Evolutionary conservation across 2,888 invertebrate species (phyloP).

Genomic region (Lasioglossum lativentre): DNA sequence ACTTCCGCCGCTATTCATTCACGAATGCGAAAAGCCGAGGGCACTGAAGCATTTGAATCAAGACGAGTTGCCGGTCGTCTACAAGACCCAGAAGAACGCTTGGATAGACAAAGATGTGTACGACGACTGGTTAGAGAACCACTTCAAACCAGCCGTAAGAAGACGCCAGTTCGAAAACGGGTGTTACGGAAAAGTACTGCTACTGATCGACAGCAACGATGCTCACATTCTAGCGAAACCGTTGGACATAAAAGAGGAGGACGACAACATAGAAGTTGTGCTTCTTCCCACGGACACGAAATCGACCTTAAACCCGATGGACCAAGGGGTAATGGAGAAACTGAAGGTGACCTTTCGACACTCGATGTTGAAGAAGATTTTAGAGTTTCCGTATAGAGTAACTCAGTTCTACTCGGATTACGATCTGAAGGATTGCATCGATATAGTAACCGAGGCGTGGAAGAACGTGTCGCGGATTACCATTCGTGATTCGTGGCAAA

Average conservation of each 20-base stretch:
- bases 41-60: constrained; percentile 3
- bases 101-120: not conserved
- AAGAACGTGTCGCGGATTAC: not conserved
- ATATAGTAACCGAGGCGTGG: constrained; percentile 11
- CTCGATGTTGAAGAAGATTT: constrained; percentile 1
- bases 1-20: not conserved
- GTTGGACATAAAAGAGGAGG: not conserved
- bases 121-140: constrained; percentile 12
- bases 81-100: not conserved
- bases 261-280: not conserved
- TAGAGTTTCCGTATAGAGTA: not conserved
- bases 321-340: not conserved
- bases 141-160: constrained; percentile 12
- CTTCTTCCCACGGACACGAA: not conserved
- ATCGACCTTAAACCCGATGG: constrained; percentile 12
- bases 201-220: not conserved
- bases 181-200: not conserved
- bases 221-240: constrained; percentile 5
- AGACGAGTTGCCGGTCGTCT: not conserved
- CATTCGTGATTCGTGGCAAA: constrained; percentile 6
- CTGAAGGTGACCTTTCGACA: not conserved
- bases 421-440: constrained; percentile 10
- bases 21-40: not conserved
- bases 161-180: not conserved
- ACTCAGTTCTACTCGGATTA: constrained; percentile 10